Conservation (phyloP, 2,797 vertebrate genomes). For the Yasuhikotakia modesta region DNA sequence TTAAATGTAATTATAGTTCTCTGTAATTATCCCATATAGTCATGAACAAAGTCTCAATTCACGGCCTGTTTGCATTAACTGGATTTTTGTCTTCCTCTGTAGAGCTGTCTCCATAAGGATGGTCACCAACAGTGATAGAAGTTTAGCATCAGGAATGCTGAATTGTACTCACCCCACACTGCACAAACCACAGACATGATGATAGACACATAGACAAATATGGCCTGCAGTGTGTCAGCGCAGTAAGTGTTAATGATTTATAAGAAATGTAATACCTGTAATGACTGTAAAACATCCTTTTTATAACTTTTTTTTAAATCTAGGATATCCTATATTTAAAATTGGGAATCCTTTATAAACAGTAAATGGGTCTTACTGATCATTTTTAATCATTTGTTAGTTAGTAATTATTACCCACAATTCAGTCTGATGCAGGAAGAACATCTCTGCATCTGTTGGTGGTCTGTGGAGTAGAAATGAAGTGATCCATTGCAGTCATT, state of each 20-base stretch:
- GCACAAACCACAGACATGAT: conserved; percentile 89
- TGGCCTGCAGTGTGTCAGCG: conserved; percentile 87
- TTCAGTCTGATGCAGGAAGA: background rate
- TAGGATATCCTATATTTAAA: no score
- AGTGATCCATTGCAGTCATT: conserved; percentile 50
- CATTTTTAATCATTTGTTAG: background rate
- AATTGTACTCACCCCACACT: conserved; percentile 83
- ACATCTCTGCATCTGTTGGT: conserved; percentile 25
- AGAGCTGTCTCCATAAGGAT: conserved; percentile 84
- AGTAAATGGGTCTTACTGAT: background rate
- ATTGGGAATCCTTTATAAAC: background rate
- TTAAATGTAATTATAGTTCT: no score
- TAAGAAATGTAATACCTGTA: background rate
- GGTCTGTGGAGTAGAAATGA: conserved; percentile 40
- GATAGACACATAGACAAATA: conserved; percentile 88
- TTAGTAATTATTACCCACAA: background rate
- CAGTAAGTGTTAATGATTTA: conserved; percentile 71
- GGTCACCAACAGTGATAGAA: no score
- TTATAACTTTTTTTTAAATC: background rate
- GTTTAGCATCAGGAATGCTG: conserved; percentile 71
- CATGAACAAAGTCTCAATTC: no score
- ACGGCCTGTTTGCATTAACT: background rate
- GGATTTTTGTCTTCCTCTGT: background rate
- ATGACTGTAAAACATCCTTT: background rate
- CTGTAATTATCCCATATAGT: no score